Conservation (phyloP, 2,797 vertebrate species). For the Moxostoma hubbsi region DNA sequence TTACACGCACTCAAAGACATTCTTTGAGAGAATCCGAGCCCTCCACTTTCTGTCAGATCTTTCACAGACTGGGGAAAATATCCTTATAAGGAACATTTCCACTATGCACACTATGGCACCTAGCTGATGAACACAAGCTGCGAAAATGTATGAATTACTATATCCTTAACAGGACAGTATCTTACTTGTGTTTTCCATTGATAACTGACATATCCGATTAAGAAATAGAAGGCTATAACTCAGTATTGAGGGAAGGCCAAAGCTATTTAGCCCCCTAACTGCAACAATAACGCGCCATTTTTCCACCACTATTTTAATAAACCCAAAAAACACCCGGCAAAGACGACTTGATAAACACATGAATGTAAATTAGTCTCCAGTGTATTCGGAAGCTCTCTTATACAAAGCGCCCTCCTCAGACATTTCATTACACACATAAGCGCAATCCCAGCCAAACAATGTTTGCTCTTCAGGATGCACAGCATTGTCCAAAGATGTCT, state of each 20-base stretch:
- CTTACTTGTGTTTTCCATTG: too few species aligned
- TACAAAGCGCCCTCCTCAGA: background rate
- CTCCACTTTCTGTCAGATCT: constrained; percentile 39
- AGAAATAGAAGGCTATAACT: too few species aligned
- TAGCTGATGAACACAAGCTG: constrained; percentile 36
- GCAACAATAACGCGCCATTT: background rate
- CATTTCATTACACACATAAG: background rate
- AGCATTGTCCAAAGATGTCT: background rate
- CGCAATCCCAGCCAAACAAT: background rate
- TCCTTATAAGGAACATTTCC: constrained; percentile 60
- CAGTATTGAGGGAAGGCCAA: background rate
- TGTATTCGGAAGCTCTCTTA: background rate
- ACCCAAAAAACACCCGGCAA: background rate
- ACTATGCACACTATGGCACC: constrained; percentile 8
- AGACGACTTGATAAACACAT: background rate
- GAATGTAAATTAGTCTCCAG: constrained; percentile 22
- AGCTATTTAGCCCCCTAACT: background rate
- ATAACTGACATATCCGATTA: too few species aligned
- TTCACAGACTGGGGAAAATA: constrained; percentile 28
- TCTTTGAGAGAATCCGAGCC: constrained; percentile 44
- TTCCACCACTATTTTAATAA: background rate
- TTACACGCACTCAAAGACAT: constrained; percentile 59
- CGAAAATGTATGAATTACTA: constrained; percentile 4
- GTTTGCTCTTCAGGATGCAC: background rate
- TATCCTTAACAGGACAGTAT: constrained; percentile 10